Conservation (phyloP, 2,888 invertebrate species). For the Troides oblongomaculatus region DNA sequence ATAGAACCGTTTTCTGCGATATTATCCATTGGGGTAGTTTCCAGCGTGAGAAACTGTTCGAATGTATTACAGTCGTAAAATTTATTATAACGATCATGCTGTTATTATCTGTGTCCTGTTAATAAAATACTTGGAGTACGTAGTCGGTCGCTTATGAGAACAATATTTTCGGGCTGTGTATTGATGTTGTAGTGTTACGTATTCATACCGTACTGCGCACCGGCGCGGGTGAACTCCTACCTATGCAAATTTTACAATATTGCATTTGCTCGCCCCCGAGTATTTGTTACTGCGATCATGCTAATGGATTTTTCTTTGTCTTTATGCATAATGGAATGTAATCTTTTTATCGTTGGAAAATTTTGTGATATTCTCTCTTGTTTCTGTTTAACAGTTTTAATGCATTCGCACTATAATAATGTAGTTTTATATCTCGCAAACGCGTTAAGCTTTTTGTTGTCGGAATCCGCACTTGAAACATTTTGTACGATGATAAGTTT, state of each 20-base stretch:
- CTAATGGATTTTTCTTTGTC: constrained; percentile 39
- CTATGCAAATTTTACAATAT: constrained; percentile 63
- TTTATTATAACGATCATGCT: too few relatives aligned
- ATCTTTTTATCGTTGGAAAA: constrained; percentile 11
- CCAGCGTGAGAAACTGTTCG: too few relatives aligned
- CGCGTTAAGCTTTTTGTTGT: background rate
- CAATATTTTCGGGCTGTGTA: constrained; percentile 43
- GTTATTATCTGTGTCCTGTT: background rate
- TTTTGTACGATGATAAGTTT: too few relatives aligned
- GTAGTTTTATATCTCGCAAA: background rate
- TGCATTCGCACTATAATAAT: background rate
- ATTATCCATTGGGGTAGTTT: too few relatives aligned
- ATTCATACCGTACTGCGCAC: constrained; percentile 58
- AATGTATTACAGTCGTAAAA: too few relatives aligned
- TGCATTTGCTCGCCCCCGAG: constrained; percentile 54
- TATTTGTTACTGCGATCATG: constrained; percentile 50
- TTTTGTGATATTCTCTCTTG: background rate
- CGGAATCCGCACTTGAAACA: background rate
- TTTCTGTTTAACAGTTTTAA: background rate
- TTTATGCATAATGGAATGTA: constrained; percentile 22
- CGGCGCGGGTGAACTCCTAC: constrained; percentile 51
- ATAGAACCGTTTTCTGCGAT: too few relatives aligned
- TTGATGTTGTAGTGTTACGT: constrained; percentile 53
- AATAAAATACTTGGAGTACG: constrained; percentile 30
- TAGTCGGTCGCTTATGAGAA: constrained; percentile 51